These are phyloP conservation scores for Galerucella nymphaeae DNA, from an alignment of 2,888 invertebrate genomes.

Conservation along the genomic window DNA sequence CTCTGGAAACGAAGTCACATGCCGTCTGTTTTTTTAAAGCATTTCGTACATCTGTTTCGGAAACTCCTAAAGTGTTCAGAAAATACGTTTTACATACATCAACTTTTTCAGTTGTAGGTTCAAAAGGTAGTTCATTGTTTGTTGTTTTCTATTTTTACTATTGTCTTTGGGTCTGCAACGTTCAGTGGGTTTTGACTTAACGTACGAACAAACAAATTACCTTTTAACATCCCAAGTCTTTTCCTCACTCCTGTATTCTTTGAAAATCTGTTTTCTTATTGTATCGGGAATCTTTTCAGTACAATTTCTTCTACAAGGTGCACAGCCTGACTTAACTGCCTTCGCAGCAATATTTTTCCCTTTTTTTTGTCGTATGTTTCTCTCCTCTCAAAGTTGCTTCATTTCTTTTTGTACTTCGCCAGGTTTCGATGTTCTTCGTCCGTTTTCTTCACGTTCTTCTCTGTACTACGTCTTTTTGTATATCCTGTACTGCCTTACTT, in stretches of 20 bases:
- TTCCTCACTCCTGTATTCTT: slow-evolving; percentile 3
- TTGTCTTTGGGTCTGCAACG: slow-evolving; percentile 16
- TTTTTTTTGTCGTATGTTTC: too few relatives aligned
- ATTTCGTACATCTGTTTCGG: slow-evolving; percentile 26
- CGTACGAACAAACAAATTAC: slow-evolving; percentile 9
- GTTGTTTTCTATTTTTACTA: neutral
- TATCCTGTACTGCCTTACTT: neutral
- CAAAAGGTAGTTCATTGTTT: too few relatives aligned
- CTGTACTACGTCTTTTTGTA: slow-evolving; percentile 4
- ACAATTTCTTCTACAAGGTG: neutral
- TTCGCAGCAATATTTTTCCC: too few relatives aligned
- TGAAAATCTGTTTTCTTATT: slow-evolving; percentile 4
- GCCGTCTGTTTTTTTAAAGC: slow-evolving; percentile 28
- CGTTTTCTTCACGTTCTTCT: slow-evolving; percentile 5
- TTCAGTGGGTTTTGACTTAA: slow-evolving; percentile 3
- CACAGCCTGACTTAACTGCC: too few relatives aligned
- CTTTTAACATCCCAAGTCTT: slow-evolving; percentile 16
- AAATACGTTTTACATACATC: too few relatives aligned
- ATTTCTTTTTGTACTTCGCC: too few relatives aligned
- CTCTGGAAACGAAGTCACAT: slow-evolving; percentile 28
- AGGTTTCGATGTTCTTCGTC: neutral
- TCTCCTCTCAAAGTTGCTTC: too few relatives aligned
- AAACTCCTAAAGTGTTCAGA: slow-evolving; percentile 25
- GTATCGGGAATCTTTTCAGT: slow-evolving; percentile 1
- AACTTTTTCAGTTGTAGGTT: too few relatives aligned